A percentile compares a stretch with the other conserved stretches of the same genome.
phyloP scores from a whole-genome alignment of 2,888 invertebrate species.

The Cybosia mesomella region DNA sequence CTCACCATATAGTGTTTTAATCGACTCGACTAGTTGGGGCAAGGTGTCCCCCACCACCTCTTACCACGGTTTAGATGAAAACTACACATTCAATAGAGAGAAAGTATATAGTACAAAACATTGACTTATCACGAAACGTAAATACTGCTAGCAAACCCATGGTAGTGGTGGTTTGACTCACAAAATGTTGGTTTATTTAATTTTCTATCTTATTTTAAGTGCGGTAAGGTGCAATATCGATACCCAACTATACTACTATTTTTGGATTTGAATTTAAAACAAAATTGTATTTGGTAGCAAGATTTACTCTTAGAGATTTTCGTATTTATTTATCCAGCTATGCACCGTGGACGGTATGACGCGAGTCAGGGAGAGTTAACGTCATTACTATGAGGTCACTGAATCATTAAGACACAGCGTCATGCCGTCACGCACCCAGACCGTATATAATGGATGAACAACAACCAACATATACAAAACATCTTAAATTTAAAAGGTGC shows the following conservation, averaged over 20 bases:
- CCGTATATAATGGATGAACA: conserved; percentile 57
- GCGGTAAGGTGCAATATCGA: conserved; percentile 68
- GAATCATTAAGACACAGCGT: conserved; percentile 25
- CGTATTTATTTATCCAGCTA: conserved; percentile 59
- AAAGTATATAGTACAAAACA: conserved; percentile 54
- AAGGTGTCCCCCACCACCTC: conserved; percentile 35
- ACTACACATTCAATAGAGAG: conserved; percentile 51
- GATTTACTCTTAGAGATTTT: conserved; percentile 45
- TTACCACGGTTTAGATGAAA: conserved; percentile 52
- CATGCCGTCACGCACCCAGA: conserved; percentile 49
- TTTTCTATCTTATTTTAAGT: conserved; percentile 68
- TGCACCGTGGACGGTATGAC: conserved; percentile 57
- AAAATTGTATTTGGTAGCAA: conserved; percentile 67
- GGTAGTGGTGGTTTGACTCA: conserved; percentile 48
- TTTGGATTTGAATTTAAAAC: conserved; percentile 60
- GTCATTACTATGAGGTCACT: conserved; percentile 17
- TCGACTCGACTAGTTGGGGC: conserved; percentile 50
- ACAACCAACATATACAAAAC: conserved; percentile 72
- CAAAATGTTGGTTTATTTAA: conserved; percentile 51
- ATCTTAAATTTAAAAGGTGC: conserved; percentile 60
- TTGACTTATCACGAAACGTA: conserved; percentile 41
- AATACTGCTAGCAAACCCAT: conserved; percentile 50
- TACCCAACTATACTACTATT: conserved; percentile 67
- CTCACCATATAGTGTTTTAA: conserved; percentile 37
- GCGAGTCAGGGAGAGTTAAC: conserved; percentile 17